Conservation (phyloP, 2,113 vertebrate species). For the Aegithalos caudatus region DNA sequence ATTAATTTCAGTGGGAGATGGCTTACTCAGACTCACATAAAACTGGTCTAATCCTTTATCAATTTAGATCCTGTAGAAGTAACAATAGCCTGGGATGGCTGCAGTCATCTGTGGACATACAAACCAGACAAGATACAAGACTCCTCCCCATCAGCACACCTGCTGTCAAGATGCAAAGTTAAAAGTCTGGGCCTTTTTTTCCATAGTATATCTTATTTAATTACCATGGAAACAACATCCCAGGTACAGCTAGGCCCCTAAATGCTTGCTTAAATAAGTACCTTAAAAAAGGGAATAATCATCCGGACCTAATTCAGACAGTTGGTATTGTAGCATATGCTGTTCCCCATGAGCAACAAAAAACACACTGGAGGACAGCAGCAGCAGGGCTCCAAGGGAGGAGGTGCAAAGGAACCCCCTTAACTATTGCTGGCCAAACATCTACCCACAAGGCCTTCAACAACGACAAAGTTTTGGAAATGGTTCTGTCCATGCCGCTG, state of each 20-base stretch:
- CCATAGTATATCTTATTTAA: background rate
- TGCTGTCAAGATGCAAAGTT: background rate
- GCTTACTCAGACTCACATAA: background rate
- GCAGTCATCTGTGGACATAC: background rate
- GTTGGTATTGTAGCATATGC: too few species aligned
- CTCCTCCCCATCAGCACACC: background rate
- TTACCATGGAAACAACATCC: background rate
- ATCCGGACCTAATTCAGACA: background rate
- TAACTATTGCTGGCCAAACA: background rate
- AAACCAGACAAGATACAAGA: background rate
- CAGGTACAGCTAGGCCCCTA: background rate
- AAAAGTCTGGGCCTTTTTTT: background rate
- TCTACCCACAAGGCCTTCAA: background rate
- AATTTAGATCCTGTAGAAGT: background rate
- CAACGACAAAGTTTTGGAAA: background rate
- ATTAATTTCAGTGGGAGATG: background rate
- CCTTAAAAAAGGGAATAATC: background rate
- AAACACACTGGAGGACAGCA: background rate
- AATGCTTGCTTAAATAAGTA: background rate
- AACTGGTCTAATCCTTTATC: background rate
- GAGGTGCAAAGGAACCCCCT: background rate
- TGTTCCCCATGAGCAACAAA: background rate
- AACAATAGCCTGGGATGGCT: background rate
- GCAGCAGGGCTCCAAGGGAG: background rate
- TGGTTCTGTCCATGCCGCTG: fast-evolving